Base-by-base conservation (phyloP, 1,140 invertebrate species). In the Aphaenogaster rudis region DNA sequence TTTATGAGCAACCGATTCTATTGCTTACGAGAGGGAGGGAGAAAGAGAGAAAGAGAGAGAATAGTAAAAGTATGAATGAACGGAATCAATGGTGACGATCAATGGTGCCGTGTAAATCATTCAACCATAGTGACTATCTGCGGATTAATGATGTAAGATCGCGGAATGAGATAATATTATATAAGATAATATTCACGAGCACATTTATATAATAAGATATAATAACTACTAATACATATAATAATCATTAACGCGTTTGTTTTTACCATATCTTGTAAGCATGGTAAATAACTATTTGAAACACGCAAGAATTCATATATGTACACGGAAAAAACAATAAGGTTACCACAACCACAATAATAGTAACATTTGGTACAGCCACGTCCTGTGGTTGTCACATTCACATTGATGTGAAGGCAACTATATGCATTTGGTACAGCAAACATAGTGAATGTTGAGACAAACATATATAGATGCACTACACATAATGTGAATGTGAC, bases 31-130 rank as follows among this genome's bases (percentile, higher is more conserved):
- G 39, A 67, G n/a, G 15, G 9, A 13, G 45, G 52, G 57, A 1
- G 28, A 72, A 3, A 17, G 57, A 28, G 13, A 71, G 39, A 67
- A 15, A 21, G 9, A 17, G 45, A 64, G 57, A 1, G 28, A 79
- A 64, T 54, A 13, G 45, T 61, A 28, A 61, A 67, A 50, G 36
- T 42, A 80, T 57, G 76, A 86, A 76, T 86, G 59, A 66, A 74
- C 28, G 15, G 11, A 33, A 72, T 45, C 21, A 57, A 45, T n/a
- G 28, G 13, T 21, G 21, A 50, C 21, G 36, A 57, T 72, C 21
- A 7, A 81, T 39, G 13, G 1, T 8, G 11, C 42, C 21, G 7
- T 15, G 7, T 82, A 74, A 82, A 82, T 74, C 28, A 69, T 21
- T 54, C 36, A 36, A 28, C 7, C 15, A 39, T 28, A 13, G n/a